These are phyloP conservation scores for Theristicus caerulescens DNA, from an alignment of 2,113 vertebrate genomes.

Conservation along the genomic window DNA sequence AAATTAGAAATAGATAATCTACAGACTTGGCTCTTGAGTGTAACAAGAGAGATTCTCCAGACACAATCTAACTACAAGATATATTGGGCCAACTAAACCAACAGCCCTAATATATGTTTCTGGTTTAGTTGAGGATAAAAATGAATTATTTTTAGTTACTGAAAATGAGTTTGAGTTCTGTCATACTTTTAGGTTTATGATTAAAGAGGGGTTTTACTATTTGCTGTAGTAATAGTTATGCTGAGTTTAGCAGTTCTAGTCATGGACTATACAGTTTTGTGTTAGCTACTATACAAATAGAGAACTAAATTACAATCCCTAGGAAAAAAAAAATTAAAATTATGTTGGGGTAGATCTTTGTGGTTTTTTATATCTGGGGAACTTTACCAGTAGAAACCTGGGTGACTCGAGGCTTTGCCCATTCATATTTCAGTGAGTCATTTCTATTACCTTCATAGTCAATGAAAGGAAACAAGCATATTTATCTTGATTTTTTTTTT, in stretches of 20 bases:
- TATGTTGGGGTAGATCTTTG: background rate
- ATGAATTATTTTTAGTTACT: background rate
- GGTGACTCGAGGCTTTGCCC: background rate
- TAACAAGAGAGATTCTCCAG: background rate
- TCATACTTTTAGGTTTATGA: background rate
- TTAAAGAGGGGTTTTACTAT: background rate
- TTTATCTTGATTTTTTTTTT: background rate
- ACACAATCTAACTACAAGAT: background rate
- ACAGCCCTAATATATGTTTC: background rate
- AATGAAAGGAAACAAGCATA: background rate
- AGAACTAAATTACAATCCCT: background rate
- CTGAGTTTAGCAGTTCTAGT: background rate
- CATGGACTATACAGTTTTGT: background rate
- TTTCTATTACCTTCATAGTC: background rate
- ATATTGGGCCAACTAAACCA: background rate
- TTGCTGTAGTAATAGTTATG: background rate
- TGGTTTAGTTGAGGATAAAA: background rate
- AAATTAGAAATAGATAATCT: background rate
- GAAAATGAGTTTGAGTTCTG: background rate
- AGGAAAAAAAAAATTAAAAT: background rate
- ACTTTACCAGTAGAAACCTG: background rate
- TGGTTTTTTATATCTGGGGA: accelerated
- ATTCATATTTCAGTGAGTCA: background rate
- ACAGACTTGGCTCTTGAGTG: background rate
- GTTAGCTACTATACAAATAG: background rate